Conservation (phyloP, 2,797 vertebrate species). For the Leptoclinus maculatus region DNA sequence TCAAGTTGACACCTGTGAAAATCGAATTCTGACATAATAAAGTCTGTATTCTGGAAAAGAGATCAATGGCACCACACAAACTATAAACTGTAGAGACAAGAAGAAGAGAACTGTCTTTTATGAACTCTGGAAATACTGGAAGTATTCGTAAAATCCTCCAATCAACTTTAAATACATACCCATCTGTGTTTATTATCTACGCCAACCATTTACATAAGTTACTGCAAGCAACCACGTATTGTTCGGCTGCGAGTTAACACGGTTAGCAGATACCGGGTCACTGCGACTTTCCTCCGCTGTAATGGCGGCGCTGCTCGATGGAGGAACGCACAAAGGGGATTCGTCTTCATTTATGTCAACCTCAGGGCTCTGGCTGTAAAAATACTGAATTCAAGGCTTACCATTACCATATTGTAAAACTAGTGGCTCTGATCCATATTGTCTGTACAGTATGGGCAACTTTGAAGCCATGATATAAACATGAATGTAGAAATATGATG, state of each 20-base stretch:
- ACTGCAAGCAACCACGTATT: background rate
- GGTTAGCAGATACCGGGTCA: background rate
- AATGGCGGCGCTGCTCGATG: background rate
- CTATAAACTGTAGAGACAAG: background rate
- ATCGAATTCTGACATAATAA: slow-evolving; percentile 56
- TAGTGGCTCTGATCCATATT: background rate
- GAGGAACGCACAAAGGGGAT: background rate
- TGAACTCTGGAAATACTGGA: background rate
- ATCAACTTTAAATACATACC: background rate
- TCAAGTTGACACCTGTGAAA: slow-evolving; percentile 48
- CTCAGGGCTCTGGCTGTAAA: background rate
- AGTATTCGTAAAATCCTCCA: background rate
- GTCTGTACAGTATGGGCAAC: background rate
- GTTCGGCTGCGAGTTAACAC: too few relatives aligned
- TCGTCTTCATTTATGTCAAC: background rate
- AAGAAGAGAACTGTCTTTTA: background rate
- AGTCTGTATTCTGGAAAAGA: slow-evolving; percentile 24
- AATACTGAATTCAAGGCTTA: background rate
- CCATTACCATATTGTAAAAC: background rate
- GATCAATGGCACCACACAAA: slow-evolving; percentile 39
- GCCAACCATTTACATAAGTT: background rate
- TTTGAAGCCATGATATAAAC: background rate
- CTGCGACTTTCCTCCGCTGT: background rate
- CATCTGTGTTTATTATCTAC: background rate
- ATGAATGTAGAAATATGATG: background rate